phyloP scores from a whole-genome alignment of 2,888 invertebrate species.

The Acleris literana region DNA sequence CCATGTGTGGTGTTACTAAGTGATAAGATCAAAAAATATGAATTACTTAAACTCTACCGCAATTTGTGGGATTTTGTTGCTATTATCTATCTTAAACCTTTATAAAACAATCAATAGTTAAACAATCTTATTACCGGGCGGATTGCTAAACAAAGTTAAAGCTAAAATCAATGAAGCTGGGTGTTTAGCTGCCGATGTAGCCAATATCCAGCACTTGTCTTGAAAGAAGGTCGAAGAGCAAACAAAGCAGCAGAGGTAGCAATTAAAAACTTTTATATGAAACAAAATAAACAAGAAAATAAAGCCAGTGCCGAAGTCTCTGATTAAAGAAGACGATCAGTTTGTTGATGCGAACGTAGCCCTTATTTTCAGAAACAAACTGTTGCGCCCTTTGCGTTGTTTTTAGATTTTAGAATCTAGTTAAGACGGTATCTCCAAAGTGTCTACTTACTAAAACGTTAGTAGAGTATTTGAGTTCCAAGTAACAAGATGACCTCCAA shows the following conservation, averaged over 20 bases:
- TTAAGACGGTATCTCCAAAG: constrained; percentile 40
- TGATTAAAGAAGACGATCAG: constrained; percentile 62
- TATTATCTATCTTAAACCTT: not conserved
- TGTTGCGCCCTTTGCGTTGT: constrained; percentile 42
- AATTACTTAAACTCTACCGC: no score
- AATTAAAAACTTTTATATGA: constrained; percentile 69
- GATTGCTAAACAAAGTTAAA: constrained; percentile 6
- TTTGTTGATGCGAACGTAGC: constrained; percentile 53
- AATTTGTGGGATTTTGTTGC: no score
- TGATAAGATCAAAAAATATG: no score
- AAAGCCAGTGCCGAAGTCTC: constrained; percentile 61
- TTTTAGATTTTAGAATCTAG: no score
- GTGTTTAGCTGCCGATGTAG: constrained; percentile 11
- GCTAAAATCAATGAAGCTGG: constrained; percentile 11
- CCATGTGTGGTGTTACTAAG: no score
- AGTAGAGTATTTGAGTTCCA: not conserved
- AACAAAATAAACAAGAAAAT: constrained; percentile 60
- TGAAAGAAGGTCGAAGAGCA: constrained; percentile 44
- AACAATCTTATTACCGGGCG: not conserved
- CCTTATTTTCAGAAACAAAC: constrained; percentile 48
- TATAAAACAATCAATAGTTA: no score
- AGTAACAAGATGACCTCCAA: no score
- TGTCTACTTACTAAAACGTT: constrained; percentile 39
- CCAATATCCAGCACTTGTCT: constrained; percentile 41
- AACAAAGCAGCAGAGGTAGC: constrained; percentile 56